Evolutionary conservation across 2,113 vertebrate genomes (phyloP), one percentile per base, ranked within the genome.

Genomic region (Coptodon bakossiorum): DNA sequence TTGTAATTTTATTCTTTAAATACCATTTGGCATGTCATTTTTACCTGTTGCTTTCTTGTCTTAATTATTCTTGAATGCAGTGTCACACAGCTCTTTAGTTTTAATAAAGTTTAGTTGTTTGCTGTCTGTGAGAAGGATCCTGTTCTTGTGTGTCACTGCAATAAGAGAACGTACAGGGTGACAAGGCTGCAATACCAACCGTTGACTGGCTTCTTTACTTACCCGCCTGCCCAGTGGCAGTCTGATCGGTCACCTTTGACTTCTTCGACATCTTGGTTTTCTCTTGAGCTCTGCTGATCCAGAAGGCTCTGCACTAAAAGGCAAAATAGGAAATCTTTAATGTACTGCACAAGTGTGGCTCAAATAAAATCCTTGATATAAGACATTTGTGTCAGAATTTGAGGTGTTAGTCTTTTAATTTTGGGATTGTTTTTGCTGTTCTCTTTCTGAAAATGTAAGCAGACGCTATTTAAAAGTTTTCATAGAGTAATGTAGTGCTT

Each of bases 171-270:
- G 40, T 84, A 43, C 13, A 88, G 53, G 66, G 9, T 8, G 36
- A 79, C 61, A 86, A 56, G 61, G 19, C 66, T 89, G 85, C 50
- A 81, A 83, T 78, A 90, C 59, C n/a, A 86, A 83, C 85, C 81
- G 27, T 59, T 43, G 48, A 82, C 56, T 78, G 90, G 82, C 79
- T 54, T 36, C 56, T 80, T 57, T 85, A 90, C 96, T 96, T 94
- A 97, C 96, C 96, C 79, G 93, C 85, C 94, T 96, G 96, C 94
- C 96, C 96, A 27, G 89, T 10, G 93, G 95, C 96, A 94, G 96
- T 95, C 80, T 89, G 87, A 45, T 97, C 95, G 2, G 93, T 91
- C 88, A 94, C 87, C 89, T 96, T 97, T 82, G 96, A 93, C 92
- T 40, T 96, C 92, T 94, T 96, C 93, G 61, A 94, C 95, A 95